A percentile compares a stretch with the other conserved stretches of the same genome.
Evolutionary conservation across 2,113 vertebrate species (phyloP).

Genomic region (Camarhynchus parvulus): DNA sequence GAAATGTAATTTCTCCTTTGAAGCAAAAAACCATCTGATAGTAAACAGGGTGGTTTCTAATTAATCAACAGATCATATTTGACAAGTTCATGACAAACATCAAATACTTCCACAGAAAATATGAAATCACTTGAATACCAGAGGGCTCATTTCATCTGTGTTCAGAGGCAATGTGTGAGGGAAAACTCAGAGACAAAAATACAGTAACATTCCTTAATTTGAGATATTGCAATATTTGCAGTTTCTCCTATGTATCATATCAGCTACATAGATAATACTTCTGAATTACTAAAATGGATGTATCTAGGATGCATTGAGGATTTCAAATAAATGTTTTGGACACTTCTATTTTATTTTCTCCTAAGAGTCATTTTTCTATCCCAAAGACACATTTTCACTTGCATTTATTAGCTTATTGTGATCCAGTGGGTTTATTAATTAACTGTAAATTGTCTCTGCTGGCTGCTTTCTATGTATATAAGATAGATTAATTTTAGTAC

Average conservation of each 20-base stretch:
- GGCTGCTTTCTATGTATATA: neutral
- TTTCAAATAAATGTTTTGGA: neutral
- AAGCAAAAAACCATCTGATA: neutral
- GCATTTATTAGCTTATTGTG: neutral
- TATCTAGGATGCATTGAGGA: neutral
- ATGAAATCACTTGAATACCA: neutral
- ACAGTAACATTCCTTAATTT: neutral
- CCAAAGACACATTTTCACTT: neutral
- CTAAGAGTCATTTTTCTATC: neutral
- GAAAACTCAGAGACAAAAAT: neutral
- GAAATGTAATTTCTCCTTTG: conserved; percentile 13
- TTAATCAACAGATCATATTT: neutral
- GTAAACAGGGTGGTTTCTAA: neutral
- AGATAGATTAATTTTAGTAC: neutral
- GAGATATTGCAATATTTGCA: neutral
- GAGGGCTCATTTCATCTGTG: neutral
- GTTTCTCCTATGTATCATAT: neutral
- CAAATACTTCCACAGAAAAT: neutral
- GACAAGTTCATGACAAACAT: neutral
- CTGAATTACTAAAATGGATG: neutral
- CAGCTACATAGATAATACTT: neutral
- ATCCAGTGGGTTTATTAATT: neutral
- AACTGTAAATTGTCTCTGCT: neutral
- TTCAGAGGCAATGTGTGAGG: neutral
- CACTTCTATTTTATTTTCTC: neutral